Evolutionary conservation across 64 coral and sea anemone genomes (phyloP).

Genomic region (Dendronephthya gigantea): DNA sequence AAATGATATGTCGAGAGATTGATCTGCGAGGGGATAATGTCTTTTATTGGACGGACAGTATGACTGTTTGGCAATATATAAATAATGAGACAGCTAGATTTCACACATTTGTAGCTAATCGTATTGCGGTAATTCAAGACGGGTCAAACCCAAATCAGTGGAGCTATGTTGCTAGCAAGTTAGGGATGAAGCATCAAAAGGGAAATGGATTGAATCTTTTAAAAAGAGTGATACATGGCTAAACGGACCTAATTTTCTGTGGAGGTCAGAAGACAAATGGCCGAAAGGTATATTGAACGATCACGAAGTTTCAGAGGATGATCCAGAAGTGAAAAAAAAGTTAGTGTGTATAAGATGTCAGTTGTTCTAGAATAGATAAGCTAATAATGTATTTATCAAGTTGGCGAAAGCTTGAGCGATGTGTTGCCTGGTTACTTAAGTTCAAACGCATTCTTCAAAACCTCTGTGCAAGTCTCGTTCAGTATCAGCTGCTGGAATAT

Average conservation of each 20-base stretch:
- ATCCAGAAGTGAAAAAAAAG: too few species aligned
- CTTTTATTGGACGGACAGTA: not conserved
- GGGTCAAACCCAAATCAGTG: not conserved
- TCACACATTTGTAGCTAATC: constrained; percentile 36
- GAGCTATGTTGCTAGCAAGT: not conserved
- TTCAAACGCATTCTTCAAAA: too few species aligned
- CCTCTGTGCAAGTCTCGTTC: too few species aligned
- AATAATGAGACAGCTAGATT: constrained; percentile 14
- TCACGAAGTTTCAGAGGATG: too few species aligned
- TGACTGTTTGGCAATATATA: not conserved
- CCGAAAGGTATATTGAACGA: too few species aligned
- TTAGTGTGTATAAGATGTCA: too few species aligned
- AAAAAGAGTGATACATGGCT: not conserved
- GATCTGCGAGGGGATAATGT: not conserved
- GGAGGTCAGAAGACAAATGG: not conserved
- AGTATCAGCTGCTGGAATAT: too few species aligned
- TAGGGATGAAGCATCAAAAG: not conserved
- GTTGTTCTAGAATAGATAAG: too few species aligned
- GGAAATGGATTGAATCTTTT: not conserved
- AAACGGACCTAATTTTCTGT: not conserved
- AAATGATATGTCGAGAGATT: constrained; percentile 8
- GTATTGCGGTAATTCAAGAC: constrained; percentile 14
- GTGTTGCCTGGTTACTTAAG: too few species aligned
- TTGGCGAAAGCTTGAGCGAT: too few species aligned
- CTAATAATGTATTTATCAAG: too few species aligned